Percentiles rank a stretch among this genome's conserved stretches.
These are phyloP conservation scores for Agrotis clavis DNA, from an alignment of 2,888 invertebrate species.

Conservation along the genomic window DNA sequence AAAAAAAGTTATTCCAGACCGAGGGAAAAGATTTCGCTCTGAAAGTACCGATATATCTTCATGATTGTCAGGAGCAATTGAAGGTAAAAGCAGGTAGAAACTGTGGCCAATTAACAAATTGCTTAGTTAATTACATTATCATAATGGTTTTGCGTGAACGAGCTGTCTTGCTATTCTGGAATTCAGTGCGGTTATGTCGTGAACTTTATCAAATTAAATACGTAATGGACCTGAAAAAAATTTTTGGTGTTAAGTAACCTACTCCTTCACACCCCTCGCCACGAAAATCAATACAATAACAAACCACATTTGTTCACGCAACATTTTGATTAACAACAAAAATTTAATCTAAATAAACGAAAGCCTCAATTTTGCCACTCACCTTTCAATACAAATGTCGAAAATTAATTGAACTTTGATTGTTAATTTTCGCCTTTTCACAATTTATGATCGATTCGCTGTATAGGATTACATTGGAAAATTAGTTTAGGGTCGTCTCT, in stretches of 20 bases:
- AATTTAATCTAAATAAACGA: background rate
- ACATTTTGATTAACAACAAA: slow-evolving; percentile 17
- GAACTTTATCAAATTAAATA: slow-evolving; percentile 5
- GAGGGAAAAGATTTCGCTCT: slow-evolving; percentile 13
- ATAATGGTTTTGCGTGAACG: slow-evolving; percentile 40
- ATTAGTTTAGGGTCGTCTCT: slow-evolving; percentile 70
- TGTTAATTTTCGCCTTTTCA: slow-evolving; percentile 58
- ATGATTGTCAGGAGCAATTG: slow-evolving; percentile 21
- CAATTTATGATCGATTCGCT: slow-evolving; percentile 65
- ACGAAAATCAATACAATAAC: slow-evolving; percentile 28
- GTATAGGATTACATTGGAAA: slow-evolving; percentile 68
- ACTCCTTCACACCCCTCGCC: background rate
- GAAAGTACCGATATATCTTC: slow-evolving; percentile 29
- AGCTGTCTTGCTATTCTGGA: slow-evolving; percentile 6
- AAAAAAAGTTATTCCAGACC: background rate
- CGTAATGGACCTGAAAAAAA: no score
- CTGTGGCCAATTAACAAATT: slow-evolving; percentile 38
- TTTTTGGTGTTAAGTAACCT: background rate
- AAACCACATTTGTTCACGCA: slow-evolving; percentile 6
- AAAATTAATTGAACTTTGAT: slow-evolving; percentile 32
- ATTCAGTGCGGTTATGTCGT: background rate
- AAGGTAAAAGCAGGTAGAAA: slow-evolving; percentile 26
- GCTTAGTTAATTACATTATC: slow-evolving; percentile 52
- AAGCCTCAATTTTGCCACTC: slow-evolving; percentile 1
- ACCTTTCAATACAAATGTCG: slow-evolving; percentile 49